These are phyloP conservation scores for Amphibalanus amphitrite DNA, from an alignment of 1,140 invertebrate species.

Conservation along the genomic window DNA sequence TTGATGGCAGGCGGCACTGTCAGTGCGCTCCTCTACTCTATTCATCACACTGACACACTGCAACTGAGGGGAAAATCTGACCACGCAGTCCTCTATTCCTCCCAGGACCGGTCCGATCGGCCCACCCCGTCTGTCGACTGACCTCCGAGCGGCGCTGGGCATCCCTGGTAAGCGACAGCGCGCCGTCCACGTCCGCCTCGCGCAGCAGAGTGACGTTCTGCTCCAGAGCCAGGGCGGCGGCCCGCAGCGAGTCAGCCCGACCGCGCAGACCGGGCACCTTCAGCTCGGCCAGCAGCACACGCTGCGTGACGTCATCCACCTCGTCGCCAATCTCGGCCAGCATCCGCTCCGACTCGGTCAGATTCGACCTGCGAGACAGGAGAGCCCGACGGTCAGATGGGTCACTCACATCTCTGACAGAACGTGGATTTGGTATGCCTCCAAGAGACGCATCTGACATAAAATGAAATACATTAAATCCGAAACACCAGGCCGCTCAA, in stretches of 20 bases:
- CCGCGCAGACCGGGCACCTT: slow-evolving; percentile 53
- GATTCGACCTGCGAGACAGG: slow-evolving; percentile 37
- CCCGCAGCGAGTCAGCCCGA: slow-evolving; percentile 50
- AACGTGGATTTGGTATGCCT: too few relatives aligned
- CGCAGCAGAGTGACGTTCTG: slow-evolving; percentile 77
- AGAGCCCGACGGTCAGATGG: too few relatives aligned
- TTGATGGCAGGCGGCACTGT: too few relatives aligned
- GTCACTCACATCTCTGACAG: too few relatives aligned
- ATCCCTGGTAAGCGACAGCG: slow-evolving; percentile 70
- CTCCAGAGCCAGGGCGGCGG: slow-evolving; percentile 51
- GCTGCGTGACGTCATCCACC: slow-evolving; percentile 53
- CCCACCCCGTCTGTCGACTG: background rate
- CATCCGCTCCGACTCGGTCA: slow-evolving; percentile 33
- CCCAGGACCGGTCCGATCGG: too few relatives aligned
- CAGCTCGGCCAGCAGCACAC: slow-evolving; percentile 56
- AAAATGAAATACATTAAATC: too few relatives aligned
- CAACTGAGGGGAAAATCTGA: too few relatives aligned
- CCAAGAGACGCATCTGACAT: too few relatives aligned
- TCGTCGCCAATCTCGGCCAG: slow-evolving; percentile 40
- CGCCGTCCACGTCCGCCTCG: slow-evolving; percentile 87
- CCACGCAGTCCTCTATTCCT: too few relatives aligned
- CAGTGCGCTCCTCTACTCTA: too few relatives aligned
- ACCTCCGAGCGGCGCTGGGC: slow-evolving; percentile 42
- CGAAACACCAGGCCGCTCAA: too few relatives aligned
- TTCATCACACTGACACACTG: too few relatives aligned